phyloP scores from a whole-genome alignment of 2,888 invertebrate genomes.

The Dasysyrphus albostriatus region DNA sequence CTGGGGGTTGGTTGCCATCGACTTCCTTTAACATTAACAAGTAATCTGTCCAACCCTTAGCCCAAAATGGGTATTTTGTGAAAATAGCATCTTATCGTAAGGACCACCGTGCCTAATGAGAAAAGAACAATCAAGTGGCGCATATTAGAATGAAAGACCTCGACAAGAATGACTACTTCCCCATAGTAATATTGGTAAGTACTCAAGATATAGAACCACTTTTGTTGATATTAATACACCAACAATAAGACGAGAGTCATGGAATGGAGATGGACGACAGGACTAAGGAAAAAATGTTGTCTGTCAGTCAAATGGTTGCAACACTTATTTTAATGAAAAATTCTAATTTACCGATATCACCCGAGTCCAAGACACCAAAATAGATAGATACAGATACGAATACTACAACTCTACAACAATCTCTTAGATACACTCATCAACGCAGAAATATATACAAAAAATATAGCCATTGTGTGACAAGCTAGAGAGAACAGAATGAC shows the following conservation, averaged over 20 bases:
- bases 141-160: constrained; percentile 53
- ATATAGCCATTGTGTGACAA: constrained; percentile 54
- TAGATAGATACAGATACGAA: constrained; percentile 40
- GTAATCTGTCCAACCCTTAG: constrained; percentile 73
- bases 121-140: constrained; percentile 75
- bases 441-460: constrained; percentile 33
- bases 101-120: constrained; percentile 75
- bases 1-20: not conserved
- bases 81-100: constrained; percentile 72
- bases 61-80: constrained; percentile 56
- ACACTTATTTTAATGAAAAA: constrained; percentile 78
- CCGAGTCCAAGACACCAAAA: constrained; percentile 50
- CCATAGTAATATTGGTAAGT: constrained; percentile 71
- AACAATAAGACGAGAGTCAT: constrained; percentile 4
- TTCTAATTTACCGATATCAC: constrained; percentile 78
- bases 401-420: constrained; percentile 44
- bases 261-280: constrained; percentile 5
- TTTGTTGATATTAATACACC: constrained; percentile 71
- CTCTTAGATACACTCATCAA: constrained; percentile 43
- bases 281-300: constrained; percentile 36
- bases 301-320: constrained; percentile 77
- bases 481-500: constrained; percentile 29
- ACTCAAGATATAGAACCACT: constrained; percentile 74
- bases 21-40: constrained; percentile 64
- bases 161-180: constrained; percentile 35